A percentile compares a stretch with the other conserved stretches of the same genome.
Evolutionary conservation across 2,797 vertebrate species (phyloP).

Genomic region (Xiphophorus birchmanni): DNA sequence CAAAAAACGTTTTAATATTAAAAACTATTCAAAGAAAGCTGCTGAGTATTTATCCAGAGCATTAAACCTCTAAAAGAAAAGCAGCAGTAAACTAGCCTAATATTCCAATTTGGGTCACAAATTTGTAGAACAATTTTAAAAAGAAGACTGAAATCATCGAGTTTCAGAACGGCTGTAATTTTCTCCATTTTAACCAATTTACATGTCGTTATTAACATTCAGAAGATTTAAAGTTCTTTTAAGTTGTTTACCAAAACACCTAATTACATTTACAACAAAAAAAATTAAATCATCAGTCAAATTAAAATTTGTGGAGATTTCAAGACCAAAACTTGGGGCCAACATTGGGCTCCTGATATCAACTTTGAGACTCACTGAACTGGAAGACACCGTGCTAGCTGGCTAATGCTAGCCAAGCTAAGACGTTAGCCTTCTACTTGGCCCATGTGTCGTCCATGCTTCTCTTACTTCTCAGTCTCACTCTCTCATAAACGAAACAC

Average conservation of each 20-base stretch:
- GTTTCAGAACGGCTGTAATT: background rate
- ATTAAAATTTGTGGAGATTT: background rate
- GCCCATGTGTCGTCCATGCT: background rate
- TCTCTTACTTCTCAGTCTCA: background rate
- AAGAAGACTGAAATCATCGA: background rate
- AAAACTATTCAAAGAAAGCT: background rate
- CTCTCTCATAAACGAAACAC: accelerated
- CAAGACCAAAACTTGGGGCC: background rate
- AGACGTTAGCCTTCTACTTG: conserved; percentile 43
- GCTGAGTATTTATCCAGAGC: background rate
- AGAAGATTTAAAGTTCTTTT: background rate
- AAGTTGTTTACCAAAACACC: background rate
- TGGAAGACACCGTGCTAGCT: conserved; percentile 43
- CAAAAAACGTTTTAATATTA: background rate
- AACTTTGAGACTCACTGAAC: background rate
- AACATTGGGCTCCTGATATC: background rate
- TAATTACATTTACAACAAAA: background rate
- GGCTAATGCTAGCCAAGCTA: conserved; percentile 63
- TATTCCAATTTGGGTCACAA: background rate
- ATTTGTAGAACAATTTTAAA: background rate
- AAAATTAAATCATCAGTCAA: background rate
- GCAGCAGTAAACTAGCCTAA: background rate
- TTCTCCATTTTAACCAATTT: background rate
- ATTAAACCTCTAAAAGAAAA: background rate
- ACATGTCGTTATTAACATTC: background rate